Conservation (phyloP, 1,140 invertebrate species). For the Ylistrum balloti region DNA sequence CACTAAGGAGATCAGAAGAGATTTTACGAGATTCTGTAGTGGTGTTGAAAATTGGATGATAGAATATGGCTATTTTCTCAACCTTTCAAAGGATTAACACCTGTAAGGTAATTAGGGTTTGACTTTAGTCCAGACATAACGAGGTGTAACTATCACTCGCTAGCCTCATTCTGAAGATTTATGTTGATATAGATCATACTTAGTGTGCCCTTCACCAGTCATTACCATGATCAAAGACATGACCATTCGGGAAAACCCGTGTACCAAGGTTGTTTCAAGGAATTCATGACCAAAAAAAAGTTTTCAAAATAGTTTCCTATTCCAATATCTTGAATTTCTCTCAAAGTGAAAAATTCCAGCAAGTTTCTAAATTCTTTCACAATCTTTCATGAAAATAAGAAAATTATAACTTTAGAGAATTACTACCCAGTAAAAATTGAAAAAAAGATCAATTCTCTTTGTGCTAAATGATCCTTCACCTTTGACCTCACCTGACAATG, state of each 20-base stretch:
- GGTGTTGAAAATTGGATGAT: not conserved
- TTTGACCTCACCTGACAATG: constrained; percentile 6
- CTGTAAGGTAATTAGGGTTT: not conserved
- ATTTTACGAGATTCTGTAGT: not conserved
- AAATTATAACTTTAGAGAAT: too few species aligned
- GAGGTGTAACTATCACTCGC: not conserved
- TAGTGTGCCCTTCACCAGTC: not conserved
- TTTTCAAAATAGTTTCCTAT: too few species aligned
- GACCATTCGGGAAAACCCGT: not conserved
- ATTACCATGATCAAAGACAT: not conserved
- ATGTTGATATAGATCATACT: not conserved
- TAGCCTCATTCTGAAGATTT: not conserved
- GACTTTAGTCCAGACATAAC: not conserved
- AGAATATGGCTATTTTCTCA: not conserved
- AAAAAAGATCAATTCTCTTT: too few species aligned
- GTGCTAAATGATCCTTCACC: not conserved
- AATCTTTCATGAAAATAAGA: too few species aligned
- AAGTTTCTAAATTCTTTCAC: too few species aligned
- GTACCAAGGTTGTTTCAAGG: not conserved
- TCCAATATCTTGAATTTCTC: too few species aligned
- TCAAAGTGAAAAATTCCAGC: too few species aligned
- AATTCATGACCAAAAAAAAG: not conserved
- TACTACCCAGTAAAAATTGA: too few species aligned
- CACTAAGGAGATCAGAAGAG: not conserved
- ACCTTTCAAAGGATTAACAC: constrained; percentile 4